A percentile compares a stretch with the other conserved stretches of the same genome.
These are phyloP conservation scores for Dolichoris vasculosae DNA, from an alignment of 1,140 invertebrate genomes.

Conservation along the genomic window DNA sequence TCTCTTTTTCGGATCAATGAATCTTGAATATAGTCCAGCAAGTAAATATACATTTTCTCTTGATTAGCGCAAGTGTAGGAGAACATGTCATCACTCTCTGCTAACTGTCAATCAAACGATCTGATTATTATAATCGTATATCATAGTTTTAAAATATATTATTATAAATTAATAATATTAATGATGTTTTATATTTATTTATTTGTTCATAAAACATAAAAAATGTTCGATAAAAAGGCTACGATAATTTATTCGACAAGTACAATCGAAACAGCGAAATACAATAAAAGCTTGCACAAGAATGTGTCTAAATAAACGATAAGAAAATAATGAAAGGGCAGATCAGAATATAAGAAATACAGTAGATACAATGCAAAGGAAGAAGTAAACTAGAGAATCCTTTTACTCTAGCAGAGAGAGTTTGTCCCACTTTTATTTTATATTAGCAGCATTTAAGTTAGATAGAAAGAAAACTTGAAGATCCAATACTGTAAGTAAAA, in stretches of 20 bases:
- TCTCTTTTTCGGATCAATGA: not conserved
- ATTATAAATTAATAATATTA: too few relatives aligned
- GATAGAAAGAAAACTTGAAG: not conserved
- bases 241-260: not conserved
- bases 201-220: not conserved
- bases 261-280: not conserved
- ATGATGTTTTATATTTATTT: too few relatives aligned
- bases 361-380: not conserved
- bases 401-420: slow-evolving; percentile 17
- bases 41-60: not conserved
- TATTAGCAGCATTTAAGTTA: not conserved
- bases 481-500: not conserved
- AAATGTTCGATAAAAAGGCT: not conserved
- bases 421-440: not conserved
- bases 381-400: not conserved
- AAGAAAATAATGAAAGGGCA: not conserved
- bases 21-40: not conserved
- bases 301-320: not conserved
- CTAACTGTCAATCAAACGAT: not conserved
- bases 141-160: not conserved
- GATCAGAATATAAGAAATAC: not conserved
- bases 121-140: not conserved
- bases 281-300: not conserved
- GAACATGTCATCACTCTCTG: slow-evolving; percentile 44
- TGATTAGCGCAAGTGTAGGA: slow-evolving; percentile 6